Base-by-base conservation (phyloP, 2,888 invertebrate genomes). In the Melangyna quadrimaculata region DNA sequence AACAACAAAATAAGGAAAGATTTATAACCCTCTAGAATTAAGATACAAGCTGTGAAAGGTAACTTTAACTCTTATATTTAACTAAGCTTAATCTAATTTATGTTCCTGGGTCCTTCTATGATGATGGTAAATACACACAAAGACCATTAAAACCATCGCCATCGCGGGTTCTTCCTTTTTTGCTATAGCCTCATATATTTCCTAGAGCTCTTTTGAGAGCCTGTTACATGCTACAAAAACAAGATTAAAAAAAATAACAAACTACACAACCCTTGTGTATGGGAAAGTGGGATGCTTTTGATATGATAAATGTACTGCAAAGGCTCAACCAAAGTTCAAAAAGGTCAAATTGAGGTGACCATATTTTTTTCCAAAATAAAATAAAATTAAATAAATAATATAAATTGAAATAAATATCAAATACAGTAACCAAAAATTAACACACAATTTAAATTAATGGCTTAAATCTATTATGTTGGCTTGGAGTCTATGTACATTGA, bases 61-160 rank as follows among this genome's bases (percentile, higher is more conserved):
- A 63, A 40, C 19, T 65, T 65, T 65, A 65, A 65, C 29, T 45
- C 63, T 63, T 40, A 45, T 63, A 45, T 63, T 57, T 63, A 63
- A 63, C 63, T 63, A 3, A 14, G 12, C 40, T 19, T 19, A 29
- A 65, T 65, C 43, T 65, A 65, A 45, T 65, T 65, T 65, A 65
- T 65, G 65, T 65, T 43, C 17, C 27, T 40, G 29, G 29, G 43
- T 27, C 29, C 43, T 40, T 27, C 24, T 22, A 35, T 57, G 22
- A 7, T 32, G 29, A 22, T 35, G 10, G 10, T 32, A 29, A 0
- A 19, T 10, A 40, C 7, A 24, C 27, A 43, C 17, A 63, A 59
- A n/a, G n/a, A 37, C 59, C 57, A 57, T 35, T 57, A 43, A 45
- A 63, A 29, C 27, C 43, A 10, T 29, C 43, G 27, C 29, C n/a